Conservation (phyloP, 1,140 invertebrate genomes). For the Zaprionus lachaisei region DNA sequence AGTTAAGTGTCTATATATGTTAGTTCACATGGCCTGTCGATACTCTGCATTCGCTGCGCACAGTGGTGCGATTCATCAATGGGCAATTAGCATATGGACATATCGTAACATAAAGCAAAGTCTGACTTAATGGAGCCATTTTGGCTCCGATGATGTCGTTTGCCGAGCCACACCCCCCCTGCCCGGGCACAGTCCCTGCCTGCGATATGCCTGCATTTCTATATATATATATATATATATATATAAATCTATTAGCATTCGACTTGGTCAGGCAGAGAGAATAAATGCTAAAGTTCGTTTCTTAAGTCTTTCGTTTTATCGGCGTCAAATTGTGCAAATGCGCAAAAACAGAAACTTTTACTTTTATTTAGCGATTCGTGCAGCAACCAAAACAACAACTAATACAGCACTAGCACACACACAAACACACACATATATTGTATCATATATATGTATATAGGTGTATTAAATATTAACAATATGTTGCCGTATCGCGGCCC, state of each 20-base stretch:
- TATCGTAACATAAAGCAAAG: conserved; percentile 40
- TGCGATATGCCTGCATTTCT: conserved; percentile 41
- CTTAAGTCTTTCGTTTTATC: conserved; percentile 71
- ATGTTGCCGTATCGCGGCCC: conserved; percentile 36
- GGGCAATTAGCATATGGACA: conserved; percentile 57
- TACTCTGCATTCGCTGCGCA: conserved; percentile 9
- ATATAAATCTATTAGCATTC: conserved; percentile 4
- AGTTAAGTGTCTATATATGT: not conserved
- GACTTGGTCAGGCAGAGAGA: conserved; percentile 5
- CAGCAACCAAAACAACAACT: conserved; percentile 18
- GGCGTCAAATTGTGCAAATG: conserved; percentile 57
- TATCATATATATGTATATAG: not conserved
- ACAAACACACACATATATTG: not conserved
- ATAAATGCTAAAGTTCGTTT: conserved; percentile 73
- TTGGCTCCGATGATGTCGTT: conserved; percentile 6
- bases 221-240: conserved; percentile 1
- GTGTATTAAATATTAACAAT: conserved; percentile 15
- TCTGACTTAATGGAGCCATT: conserved; percentile 68
- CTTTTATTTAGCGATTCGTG: conserved; percentile 40
- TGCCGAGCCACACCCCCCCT: not conserved
- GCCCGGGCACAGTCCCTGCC: not conserved
- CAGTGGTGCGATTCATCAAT: conserved; percentile 62
- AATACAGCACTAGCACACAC: conserved; percentile 6
- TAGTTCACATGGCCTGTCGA: not conserved
- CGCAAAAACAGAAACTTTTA: conserved; percentile 46